These are phyloP conservation scores for Centropus bengalensis DNA, from an alignment of 2,113 vertebrate genomes.

Conservation along the genomic window DNA sequence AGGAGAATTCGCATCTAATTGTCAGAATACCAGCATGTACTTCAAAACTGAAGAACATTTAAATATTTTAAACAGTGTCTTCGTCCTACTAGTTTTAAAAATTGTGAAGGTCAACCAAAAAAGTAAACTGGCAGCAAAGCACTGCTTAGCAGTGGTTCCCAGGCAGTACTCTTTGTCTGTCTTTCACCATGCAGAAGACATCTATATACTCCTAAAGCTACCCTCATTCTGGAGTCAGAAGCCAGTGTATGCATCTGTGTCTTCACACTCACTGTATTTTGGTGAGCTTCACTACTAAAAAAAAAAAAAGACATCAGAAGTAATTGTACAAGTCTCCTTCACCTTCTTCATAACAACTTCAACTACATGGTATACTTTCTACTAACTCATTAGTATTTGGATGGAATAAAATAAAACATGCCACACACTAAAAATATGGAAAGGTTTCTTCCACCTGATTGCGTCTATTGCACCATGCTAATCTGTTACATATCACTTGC, in stretches of 20 bases:
- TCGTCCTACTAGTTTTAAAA: background rate
- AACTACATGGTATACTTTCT: background rate
- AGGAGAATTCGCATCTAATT: background rate
- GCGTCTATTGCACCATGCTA: background rate
- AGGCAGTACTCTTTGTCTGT: background rate
- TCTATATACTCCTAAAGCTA: background rate
- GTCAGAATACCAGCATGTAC: background rate
- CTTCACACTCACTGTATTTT: background rate
- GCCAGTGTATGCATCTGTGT: background rate
- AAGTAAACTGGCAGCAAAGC: background rate
- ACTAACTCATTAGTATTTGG: background rate
- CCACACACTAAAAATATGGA: background rate
- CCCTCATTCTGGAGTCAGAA: background rate
- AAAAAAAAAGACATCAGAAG: background rate
- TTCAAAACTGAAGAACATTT: background rate
- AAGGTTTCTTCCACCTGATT: background rate
- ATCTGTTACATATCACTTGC: background rate
- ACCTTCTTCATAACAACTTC: background rate
- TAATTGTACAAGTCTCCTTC: background rate
- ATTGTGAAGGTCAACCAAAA: background rate
- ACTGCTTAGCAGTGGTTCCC: background rate
- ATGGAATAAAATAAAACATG: background rate
- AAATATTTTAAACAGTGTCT: background rate
- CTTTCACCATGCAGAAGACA: background rate
- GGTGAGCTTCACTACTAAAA: background rate